Evolutionary conservation across 35 echinoderm and acorn worm genomes (phyloP).

Genomic region (Holothuria glaberrima): DNA sequence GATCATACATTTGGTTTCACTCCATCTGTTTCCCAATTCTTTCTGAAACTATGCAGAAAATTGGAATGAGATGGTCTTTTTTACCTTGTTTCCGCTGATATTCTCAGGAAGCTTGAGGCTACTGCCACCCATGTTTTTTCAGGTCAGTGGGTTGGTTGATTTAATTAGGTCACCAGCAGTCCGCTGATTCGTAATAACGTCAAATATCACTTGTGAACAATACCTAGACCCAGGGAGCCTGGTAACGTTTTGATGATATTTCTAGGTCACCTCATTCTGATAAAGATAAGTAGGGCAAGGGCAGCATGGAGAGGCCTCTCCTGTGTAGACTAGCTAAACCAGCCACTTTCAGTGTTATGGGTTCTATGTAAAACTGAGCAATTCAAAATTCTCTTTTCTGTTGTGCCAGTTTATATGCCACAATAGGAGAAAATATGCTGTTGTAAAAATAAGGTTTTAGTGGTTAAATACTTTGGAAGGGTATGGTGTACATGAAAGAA

Average conservation of each 20-base stretch:
- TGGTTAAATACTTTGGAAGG: too few species aligned
- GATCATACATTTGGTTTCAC: too few species aligned
- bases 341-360: neutral
- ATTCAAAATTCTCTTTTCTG: too few species aligned
- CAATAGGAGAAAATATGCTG: too few species aligned
- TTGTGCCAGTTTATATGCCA: too few species aligned
- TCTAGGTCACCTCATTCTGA: slow-evolving; percentile 37
- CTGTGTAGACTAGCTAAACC: neutral
- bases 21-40: too few species aligned
- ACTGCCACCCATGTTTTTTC: slow-evolving; percentile 34
- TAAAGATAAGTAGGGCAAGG: slow-evolving; percentile 38
- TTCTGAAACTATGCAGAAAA: too few species aligned
- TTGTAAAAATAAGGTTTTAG: too few species aligned
- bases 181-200: slow-evolving; percentile 38
- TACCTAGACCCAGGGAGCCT: slow-evolving; percentile 18
- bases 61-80: too few species aligned
- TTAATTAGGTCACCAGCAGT: slow-evolving; percentile 42
- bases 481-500: too few species aligned
- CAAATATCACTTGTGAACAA: slow-evolving; percentile 45
- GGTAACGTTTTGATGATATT: neutral
- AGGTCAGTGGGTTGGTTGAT: slow-evolving; percentile 41
- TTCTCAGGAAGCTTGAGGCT: slow-evolving; percentile 17
- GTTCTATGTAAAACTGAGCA: too few species aligned
- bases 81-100: too few species aligned
- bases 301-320: neutral